Percentiles rank a stretch among this genome's conserved stretches.
phyloP scores from a whole-genome alignment of 1,140 invertebrate genomes.

The Temnothorax curvispinosus region DNA sequence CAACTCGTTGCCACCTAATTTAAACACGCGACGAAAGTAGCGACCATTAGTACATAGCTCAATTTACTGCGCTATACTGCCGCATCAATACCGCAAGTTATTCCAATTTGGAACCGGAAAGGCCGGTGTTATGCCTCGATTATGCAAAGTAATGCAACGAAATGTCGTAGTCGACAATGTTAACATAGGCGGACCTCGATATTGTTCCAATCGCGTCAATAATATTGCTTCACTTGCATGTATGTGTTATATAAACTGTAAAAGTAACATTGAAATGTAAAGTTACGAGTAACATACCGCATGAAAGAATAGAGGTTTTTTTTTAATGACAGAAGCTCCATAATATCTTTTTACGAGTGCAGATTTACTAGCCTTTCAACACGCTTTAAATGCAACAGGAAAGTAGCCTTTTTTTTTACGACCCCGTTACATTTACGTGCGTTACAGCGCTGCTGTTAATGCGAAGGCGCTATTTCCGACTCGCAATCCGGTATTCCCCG shows the following conservation, averaged over 20 bases:
- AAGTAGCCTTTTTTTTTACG: conserved; percentile 41
- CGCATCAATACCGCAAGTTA: background rate
- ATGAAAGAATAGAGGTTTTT: background rate
- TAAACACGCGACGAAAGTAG: conserved; percentile 1
- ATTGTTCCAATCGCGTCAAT: background rate
- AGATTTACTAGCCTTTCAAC: background rate
- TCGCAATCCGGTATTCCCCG: background rate
- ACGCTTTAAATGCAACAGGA: conserved; percentile 42
- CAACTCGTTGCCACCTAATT: background rate
- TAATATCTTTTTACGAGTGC: conserved; percentile 20
- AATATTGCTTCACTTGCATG: background rate
- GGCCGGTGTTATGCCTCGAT: background rate
- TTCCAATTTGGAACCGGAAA: background rate
- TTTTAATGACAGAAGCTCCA: background rate
- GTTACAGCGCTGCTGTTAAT: conserved; percentile 38
- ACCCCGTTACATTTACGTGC: conserved; percentile 44
- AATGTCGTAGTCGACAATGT: background rate
- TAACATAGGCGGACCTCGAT: background rate
- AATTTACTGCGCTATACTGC: background rate
- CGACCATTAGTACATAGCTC: background rate
- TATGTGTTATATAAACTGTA: background rate
- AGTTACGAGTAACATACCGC: background rate
- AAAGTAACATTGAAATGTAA: background rate
- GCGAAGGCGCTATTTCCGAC: conserved; percentile 14
- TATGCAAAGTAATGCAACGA: background rate